phyloP scores from a whole-genome alignment of 2,113 vertebrate species.

The Sebastes schlegelii region DNA sequence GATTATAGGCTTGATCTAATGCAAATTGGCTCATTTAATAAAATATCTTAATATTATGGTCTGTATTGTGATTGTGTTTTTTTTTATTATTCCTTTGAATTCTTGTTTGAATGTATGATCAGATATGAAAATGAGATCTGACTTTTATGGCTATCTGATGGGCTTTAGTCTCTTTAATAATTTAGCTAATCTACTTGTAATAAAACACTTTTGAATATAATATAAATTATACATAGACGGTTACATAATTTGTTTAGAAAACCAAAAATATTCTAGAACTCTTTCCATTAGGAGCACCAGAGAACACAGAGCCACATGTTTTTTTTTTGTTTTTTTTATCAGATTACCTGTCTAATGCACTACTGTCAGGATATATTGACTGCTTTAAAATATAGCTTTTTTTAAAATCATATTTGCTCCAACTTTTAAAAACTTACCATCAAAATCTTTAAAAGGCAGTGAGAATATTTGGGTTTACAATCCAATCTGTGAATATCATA shows the following conservation, averaged over 20 bases:
- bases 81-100: neutral
- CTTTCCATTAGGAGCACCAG: no score
- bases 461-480: neutral
- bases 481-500: neutral
- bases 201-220: slow-evolving; percentile 28
- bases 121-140: slow-evolving; percentile 36
- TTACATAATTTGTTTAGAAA: slow-evolving; percentile 9
- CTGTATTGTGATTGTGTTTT: slow-evolving; percentile 12
- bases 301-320: no score
- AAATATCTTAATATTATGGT: slow-evolving; percentile 19
- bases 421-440: neutral
- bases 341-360: no score
- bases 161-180: slow-evolving; percentile 37
- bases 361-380: no score
- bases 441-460: neutral
- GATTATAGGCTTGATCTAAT: neutral
- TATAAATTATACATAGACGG: neutral
- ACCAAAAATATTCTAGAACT: neutral
- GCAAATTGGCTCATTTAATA: slow-evolving; percentile 43
- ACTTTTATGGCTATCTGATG: slow-evolving; percentile 30
- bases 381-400: no score
- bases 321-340: no score
- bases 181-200: slow-evolving; percentile 7
- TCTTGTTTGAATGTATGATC: slow-evolving; percentile 27
- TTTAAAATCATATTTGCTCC: no score